A percentile compares a stretch with the other conserved stretches of the same genome.
Evolutionary conservation across 2,113 vertebrate species (phyloP).

Genomic region (Microcebus murinus): DNA sequence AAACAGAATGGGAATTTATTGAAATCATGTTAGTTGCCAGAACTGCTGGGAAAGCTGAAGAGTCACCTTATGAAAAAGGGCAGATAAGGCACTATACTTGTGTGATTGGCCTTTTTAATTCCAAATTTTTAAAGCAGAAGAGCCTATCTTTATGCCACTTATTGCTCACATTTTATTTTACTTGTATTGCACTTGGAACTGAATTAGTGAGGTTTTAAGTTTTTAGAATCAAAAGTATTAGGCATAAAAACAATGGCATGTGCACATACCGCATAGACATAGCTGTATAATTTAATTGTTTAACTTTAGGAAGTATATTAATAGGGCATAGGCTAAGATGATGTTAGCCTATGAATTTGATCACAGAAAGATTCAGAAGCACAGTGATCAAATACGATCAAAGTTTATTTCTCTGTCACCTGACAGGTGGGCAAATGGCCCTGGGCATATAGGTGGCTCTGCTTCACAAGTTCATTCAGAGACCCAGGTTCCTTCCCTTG

Average conservation of each 20-base stretch:
- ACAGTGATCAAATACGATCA: neutral
- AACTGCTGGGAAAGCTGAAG: neutral
- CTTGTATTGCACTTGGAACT: slow-evolving; percentile 1
- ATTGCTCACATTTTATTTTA: slow-evolving; percentile 16
- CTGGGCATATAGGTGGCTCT: neutral
- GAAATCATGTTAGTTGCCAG: neutral
- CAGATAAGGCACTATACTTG: neutral
- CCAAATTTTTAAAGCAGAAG: neutral
- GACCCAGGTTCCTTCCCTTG: neutral
- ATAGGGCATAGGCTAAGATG: neutral
- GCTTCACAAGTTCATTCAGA: neutral
- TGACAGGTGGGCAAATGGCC: neutral
- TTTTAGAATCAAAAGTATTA: slow-evolving; percentile 11
- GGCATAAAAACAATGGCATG: neutral
- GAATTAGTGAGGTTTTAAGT: neutral
- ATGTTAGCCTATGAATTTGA: neutral
- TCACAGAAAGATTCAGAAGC: neutral
- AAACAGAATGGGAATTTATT: neutral
- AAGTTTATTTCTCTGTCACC: slow-evolving; percentile 15
- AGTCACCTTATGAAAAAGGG: neutral
- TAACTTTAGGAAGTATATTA: neutral
- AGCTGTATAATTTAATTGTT: neutral
- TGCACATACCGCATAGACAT: neutral
- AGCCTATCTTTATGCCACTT: neutral
- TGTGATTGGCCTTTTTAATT: neutral